Evolutionary conservation across 2,797 vertebrate genomes (phyloP), one percentile per base, ranked within the genome.

Genomic region (Cephalopachus bancanus): DNA sequence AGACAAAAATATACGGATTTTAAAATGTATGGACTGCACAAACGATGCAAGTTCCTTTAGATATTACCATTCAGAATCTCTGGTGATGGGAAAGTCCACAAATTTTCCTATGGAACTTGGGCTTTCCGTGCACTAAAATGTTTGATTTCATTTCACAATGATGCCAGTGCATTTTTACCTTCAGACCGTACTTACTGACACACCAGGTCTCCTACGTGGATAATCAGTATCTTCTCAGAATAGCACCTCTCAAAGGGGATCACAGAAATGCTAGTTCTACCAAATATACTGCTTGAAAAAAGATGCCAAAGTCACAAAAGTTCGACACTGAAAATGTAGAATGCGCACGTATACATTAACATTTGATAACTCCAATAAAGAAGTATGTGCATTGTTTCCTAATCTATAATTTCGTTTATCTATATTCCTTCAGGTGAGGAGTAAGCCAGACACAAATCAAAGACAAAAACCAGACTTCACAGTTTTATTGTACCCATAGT

Each of bases 81-180:
- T n/a, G 53, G 30, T 91, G 26, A 87, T 87, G 7, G 14, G 2
- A 44, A 89, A 95, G 14, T 69, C 51, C 62, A 33, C 24, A 59
- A 62, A 92, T 87, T 78, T 94, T 72, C 44, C 51, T 28, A 53
- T 26, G n/a, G n/a, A 71, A 85, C 3, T n/a, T 94, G 60, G 60
- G 15, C 8, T 86, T 93, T 88, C 76, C 72, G 24, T 93, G 3
- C 19, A 62, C 57, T 79, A 26, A 33, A 71, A 57, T 30, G n/a
- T 89, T 85, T 93, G 9, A 49, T 60, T 91, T 69, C 51, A 96
- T 74, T 85, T 95, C 55, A 65, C 55, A 89, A 74, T 14, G 19
- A 88, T 91, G 22, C 28, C 62, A n/a, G 71, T 64, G 14, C 74
- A 59, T 80, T 85, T 96, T 64, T n/a, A 28, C 79, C 83, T 81